phyloP scores from a whole-genome alignment of 2,888 invertebrate genomes.

The Heliconius aoede region DNA sequence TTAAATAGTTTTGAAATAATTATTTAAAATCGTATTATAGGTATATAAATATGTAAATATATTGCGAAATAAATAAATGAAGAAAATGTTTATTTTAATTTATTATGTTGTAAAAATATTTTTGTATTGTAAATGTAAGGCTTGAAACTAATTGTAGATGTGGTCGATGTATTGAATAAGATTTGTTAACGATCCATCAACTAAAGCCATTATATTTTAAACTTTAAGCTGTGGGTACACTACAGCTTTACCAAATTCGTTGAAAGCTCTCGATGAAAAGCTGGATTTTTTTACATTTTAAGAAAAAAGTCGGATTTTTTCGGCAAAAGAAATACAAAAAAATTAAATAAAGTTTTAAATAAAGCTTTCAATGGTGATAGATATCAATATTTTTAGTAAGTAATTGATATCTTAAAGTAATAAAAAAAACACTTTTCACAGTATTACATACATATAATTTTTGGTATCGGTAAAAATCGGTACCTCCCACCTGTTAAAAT shows the following conservation, averaged over 20 bases:
- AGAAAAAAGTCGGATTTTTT: too few relatives aligned
- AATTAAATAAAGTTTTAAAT: too few relatives aligned
- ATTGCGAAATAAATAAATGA: neutral
- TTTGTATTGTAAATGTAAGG: conserved; percentile 9
- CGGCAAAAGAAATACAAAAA: too few relatives aligned
- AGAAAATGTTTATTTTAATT: neutral
- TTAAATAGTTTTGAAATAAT: neutral
- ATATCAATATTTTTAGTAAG: too few relatives aligned
- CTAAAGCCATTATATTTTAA: conserved; percentile 16
- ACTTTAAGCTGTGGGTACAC: conserved; percentile 31
- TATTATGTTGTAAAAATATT: conserved; percentile 14
- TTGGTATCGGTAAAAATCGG: too few relatives aligned
- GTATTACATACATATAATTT: too few relatives aligned
- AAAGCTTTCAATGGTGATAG: too few relatives aligned
- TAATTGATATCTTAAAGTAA: too few relatives aligned
- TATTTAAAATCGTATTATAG: neutral
- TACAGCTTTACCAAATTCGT: too few relatives aligned
- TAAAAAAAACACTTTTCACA: too few relatives aligned
- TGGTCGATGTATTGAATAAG: conserved; percentile 15
- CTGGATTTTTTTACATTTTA: too few relatives aligned
- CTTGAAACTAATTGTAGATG: conserved; percentile 11
- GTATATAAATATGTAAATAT: neutral
- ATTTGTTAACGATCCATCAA: conserved; percentile 26
- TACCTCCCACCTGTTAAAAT: neutral
- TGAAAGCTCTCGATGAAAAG: too few relatives aligned